Base-by-base conservation (phyloP, 2,113 vertebrate genomes). In the Tragelaphus buxtoni region DNA sequence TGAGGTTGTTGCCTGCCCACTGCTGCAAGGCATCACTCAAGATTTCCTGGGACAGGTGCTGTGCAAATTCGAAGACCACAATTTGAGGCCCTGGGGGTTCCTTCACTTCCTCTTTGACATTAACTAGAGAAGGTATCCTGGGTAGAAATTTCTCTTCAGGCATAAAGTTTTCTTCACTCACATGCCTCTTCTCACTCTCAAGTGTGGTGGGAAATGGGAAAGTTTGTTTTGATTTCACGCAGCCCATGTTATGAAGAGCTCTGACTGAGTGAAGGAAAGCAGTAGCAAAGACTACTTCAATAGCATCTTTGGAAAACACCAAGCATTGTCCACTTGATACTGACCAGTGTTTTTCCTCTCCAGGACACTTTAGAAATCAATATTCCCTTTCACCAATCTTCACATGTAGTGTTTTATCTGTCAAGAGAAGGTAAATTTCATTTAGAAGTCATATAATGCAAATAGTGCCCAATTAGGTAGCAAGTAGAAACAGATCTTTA, bases 181-280 rank as follows among this genome's bases (percentile, higher is more conserved):
- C 98, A 97, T 49, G 7, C 47, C 86, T 96, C 94, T 85, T 91
- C 93, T 99, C 98, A 12, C 92, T 95, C 63, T 98, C 98, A 53
- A 98, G 96, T 4, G 98, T 97, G 45, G 97, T 97, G 22, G 99
- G 98, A 92, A 97, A 97, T 3, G 98, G 96, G 89, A 99, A 98
- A 72, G 98, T 97, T 95, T 98, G 98, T 98, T 99, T 99, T 96
- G 99, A 99, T 98, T 99, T 99, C 98, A 99, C 98, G 92, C 99
- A 99, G 98, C 99, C 99, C 99, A 99, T 99, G 94, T 98, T 99
- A 97, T 97, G 58, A 39, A 69, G 56, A 80, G 79, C 16, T 82
- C 18, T 8, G 49, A 56, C n/a, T 8, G 42, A 56, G 30, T 9
- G 26, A 56, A 91, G 80, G 86, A 51, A 47, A 98, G 60, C 84